Evolutionary conservation across 2,888 invertebrate genomes (phyloP).

Genomic region (Bimastos eiseni): DNA sequence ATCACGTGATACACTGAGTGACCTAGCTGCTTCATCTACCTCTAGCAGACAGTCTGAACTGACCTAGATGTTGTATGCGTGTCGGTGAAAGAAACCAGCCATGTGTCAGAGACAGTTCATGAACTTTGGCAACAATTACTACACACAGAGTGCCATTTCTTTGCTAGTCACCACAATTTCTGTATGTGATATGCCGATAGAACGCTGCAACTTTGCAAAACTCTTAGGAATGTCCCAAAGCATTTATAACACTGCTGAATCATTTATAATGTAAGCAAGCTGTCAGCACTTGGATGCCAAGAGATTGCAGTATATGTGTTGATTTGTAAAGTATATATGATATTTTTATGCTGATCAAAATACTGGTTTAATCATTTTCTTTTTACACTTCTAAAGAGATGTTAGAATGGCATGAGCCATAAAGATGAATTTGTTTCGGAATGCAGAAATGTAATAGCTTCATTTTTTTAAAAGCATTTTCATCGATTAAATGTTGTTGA

Average conservation of each 20-base stretch:
- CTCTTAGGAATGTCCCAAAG: background rate
- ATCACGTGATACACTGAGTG: background rate
- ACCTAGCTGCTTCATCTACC: background rate
- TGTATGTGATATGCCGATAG: slow-evolving; percentile 16
- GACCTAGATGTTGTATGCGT: background rate
- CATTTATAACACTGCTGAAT: background rate
- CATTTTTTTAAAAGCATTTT: background rate
- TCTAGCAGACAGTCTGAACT: slow-evolving; percentile 7
- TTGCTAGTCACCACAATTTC: slow-evolving; percentile 16
- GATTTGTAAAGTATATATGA: slow-evolving; percentile 17
- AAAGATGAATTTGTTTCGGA: background rate
- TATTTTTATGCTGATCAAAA: slow-evolving; percentile 18
- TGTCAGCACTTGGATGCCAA: background rate
- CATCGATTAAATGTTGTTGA: background rate
- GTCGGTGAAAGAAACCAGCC: background rate
- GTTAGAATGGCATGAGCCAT: background rate
- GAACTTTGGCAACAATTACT: background rate
- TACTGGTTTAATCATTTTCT: slow-evolving; percentile 5
- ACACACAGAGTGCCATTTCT: background rate
- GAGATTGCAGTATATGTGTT: background rate
- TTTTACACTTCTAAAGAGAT: background rate
- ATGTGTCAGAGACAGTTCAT: background rate
- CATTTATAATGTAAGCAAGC: background rate
- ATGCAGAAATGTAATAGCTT: background rate
- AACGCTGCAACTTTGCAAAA: slow-evolving; percentile 13